phyloP scores from a whole-genome alignment of 2,113 vertebrate genomes.

The Crotalus horridus region DNA sequence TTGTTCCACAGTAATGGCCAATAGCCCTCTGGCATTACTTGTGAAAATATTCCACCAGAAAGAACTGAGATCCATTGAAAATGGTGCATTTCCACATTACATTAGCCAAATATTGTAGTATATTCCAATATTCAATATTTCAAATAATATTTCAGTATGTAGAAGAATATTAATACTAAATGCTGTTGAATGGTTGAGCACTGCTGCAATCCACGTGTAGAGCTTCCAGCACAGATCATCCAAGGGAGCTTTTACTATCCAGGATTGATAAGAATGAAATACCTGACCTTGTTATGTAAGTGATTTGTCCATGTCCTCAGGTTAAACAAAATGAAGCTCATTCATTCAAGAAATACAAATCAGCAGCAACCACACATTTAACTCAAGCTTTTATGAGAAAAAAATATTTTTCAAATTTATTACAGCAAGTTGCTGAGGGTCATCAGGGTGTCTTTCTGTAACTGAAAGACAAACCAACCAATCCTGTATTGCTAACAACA shows the following conservation, averaged over 20 bases:
- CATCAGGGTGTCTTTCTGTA: not conserved
- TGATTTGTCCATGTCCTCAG: not conserved
- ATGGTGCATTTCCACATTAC: not conserved
- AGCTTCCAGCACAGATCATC: not conserved
- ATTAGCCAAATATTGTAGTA: not conserved
- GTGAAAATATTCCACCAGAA: not conserved
- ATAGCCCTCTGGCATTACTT: not conserved
- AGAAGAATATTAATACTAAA: not conserved
- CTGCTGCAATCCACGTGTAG: not conserved
- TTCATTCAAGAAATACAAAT: not conserved
- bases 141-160: not conserved
- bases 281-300: not conserved
- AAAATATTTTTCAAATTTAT: not conserved
- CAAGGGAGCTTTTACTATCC: not conserved
- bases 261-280: not conserved
- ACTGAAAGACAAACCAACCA: not conserved
- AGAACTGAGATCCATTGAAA: not conserved
- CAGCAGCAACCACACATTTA: not conserved
- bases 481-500: not conserved
- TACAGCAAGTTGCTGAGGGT: not conserved
- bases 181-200: not conserved
- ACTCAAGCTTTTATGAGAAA: not conserved
- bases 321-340: not conserved
- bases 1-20: not conserved
- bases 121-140: not conserved